These are phyloP conservation scores for Craterocephalus amniculus DNA, from an alignment of 2,797 vertebrate species.

Conservation along the genomic window DNA sequence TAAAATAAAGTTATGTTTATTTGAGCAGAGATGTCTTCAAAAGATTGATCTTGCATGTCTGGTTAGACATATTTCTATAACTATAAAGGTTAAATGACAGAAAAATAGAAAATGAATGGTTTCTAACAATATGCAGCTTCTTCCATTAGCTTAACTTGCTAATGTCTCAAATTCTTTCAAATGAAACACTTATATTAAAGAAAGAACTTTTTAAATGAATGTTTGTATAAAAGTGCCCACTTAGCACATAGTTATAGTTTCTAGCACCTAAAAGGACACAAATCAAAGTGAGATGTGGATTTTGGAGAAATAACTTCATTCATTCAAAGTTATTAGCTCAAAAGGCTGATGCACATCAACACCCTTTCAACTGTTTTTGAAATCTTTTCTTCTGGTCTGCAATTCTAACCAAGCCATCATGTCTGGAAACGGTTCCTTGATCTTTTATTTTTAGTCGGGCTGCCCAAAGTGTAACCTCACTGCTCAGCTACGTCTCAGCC, in stretches of 20 bases:
- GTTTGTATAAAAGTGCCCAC: background rate
- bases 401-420: slow-evolving; percentile 61
- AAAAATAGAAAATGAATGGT: background rate
- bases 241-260: too few species aligned
- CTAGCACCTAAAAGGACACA: background rate
- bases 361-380: slow-evolving; percentile 28
- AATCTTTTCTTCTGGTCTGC: slow-evolving; percentile 16
- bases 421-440: slow-evolving; percentile 63
- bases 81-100: too few species aligned
- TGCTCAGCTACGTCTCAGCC: slow-evolving; percentile 37
- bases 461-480: slow-evolving; percentile 51
- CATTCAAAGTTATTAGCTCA: slow-evolving; percentile 34
- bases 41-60: background rate
- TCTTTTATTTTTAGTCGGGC: slow-evolving; percentile 69
- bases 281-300: background rate
- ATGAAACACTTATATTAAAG: background rate
- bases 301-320: slow-evolving; percentile 20
- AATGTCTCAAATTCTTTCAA: background rate
- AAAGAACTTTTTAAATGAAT: background rate
- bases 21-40: too few species aligned
- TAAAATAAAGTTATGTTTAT: background rate
- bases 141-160: background rate
- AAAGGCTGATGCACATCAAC: slow-evolving; percentile 20
- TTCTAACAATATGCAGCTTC: background rate
- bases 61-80: background rate